Percentiles rank a stretch among this genome's conserved stretches.
Evolutionary conservation across 2,888 invertebrate species (phyloP).

Genomic region (Liodrosophila aerea): DNA sequence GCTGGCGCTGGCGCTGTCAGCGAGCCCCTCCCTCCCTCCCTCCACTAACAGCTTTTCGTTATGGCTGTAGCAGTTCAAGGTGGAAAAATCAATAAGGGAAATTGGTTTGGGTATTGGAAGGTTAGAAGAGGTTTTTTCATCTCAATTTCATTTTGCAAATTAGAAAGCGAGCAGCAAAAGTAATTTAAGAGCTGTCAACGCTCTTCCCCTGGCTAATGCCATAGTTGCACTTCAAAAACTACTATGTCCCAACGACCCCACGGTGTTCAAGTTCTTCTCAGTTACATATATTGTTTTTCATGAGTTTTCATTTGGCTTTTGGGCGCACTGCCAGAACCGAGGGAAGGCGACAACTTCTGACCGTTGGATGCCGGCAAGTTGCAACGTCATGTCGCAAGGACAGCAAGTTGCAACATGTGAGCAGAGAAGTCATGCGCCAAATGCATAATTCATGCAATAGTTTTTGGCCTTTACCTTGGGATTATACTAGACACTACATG

Average conservation of each 20-base stretch:
- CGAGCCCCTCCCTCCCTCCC: not conserved
- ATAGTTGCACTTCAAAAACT: conserved; percentile 24
- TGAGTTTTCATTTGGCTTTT: no score
- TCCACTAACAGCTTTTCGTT: not conserved
- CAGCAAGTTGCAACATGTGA: not conserved
- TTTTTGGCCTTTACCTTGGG: conserved; percentile 45
- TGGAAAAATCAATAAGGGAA: conserved; percentile 43
- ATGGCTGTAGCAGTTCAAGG: not conserved
- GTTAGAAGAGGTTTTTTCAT: conserved; percentile 40
- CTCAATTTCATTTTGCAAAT: conserved; percentile 68
- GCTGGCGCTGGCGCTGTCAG: conserved; percentile 19
- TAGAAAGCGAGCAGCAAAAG: conserved; percentile 60
- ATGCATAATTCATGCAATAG: not conserved
- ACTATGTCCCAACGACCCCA: conserved; percentile 14
- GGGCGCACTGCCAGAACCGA: no score
- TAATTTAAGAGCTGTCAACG: conserved; percentile 61
- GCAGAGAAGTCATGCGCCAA: not conserved
- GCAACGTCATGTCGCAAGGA: no score
- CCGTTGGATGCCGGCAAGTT: no score
- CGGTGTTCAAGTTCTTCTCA: conserved; percentile 30
- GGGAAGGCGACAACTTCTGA: no score
- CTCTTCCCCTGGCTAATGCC: conserved; percentile 10
- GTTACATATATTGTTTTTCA: no score
- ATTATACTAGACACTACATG: not conserved
- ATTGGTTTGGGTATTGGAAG: conserved; percentile 27